These are phyloP conservation scores for Dreissena polymorpha DNA, from an alignment of 1,140 invertebrate genomes.

Conservation along the genomic window DNA sequence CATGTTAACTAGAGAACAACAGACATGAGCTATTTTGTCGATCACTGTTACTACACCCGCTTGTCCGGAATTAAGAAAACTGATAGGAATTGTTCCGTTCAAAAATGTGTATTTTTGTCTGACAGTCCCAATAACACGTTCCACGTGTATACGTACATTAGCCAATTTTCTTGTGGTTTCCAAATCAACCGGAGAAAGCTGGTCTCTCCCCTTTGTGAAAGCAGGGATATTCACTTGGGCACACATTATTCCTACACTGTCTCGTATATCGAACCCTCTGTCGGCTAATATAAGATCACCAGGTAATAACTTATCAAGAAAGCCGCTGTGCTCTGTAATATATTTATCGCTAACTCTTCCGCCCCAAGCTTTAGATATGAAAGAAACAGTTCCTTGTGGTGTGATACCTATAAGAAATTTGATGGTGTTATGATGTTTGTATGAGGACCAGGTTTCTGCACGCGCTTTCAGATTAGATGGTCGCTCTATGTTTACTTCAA, in stretches of 20 bases:
- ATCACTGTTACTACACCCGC: no score
- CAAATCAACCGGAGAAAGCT: constrained; percentile 35
- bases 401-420: constrained; percentile 56
- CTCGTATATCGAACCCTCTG: constrained; percentile 47
- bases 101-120: constrained; percentile 19
- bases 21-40: constrained; percentile 29
- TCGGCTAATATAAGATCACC: constrained; percentile 42
- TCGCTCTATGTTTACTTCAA: constrained; percentile 56
- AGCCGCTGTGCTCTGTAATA: constrained; percentile 35
- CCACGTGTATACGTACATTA: constrained; percentile 2
- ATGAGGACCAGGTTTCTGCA: constrained; percentile 46
- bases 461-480: constrained; percentile 46
- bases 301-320: constrained; percentile 40
- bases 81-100: constrained; percentile 4
- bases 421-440: constrained; percentile 51
- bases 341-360: constrained; percentile 50
- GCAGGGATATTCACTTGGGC: constrained; percentile 55
- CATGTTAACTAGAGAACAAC: constrained; percentile 1
- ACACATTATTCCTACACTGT: constrained; percentile 44
- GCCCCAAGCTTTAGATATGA: constrained; percentile 55
- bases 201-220: constrained; percentile 56
- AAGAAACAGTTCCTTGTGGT: constrained; percentile 53
- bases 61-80: neutral
- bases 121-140: constrained; percentile 10
- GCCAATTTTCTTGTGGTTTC: constrained; percentile 18